Conservation (phyloP, 2,797 vertebrate species). For the Spondyliosoma cantharus region DNA sequence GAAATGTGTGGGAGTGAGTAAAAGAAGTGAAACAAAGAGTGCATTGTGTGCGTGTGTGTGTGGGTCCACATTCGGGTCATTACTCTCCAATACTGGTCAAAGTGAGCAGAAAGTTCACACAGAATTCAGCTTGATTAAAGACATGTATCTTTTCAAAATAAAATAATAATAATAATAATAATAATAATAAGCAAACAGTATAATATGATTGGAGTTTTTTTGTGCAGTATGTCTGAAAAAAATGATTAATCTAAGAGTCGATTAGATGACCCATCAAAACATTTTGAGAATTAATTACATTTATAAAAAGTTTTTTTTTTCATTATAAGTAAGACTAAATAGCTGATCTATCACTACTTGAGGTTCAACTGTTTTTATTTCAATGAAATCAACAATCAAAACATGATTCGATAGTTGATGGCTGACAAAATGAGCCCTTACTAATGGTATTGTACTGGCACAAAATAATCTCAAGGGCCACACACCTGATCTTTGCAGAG, state of each 20-base stretch:
- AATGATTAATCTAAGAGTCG: background rate
- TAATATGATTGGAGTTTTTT: background rate
- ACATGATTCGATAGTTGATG: too few relatives aligned
- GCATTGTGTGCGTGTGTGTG: slow-evolving; percentile 51
- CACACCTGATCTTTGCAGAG: background rate
- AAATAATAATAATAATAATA: too few relatives aligned
- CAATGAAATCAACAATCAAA: background rate
- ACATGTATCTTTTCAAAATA: background rate
- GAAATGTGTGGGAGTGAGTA: background rate
- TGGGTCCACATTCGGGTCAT: slow-evolving; percentile 3
- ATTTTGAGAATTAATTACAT: background rate
- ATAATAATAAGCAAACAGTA: background rate
- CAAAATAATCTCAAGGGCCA: background rate
- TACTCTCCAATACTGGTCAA: slow-evolving; percentile 27
- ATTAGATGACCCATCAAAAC: background rate
- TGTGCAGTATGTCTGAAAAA: too few relatives aligned
- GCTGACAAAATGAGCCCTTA: background rate
- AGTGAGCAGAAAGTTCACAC: slow-evolving; percentile 12
- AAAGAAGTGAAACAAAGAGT: slow-evolving; percentile 45
- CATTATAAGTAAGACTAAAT: background rate
- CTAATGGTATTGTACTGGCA: background rate
- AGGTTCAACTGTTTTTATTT: too few relatives aligned
- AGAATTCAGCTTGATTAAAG: background rate
- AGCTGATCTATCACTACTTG: background rate
- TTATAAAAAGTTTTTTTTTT: too few relatives aligned